A percentile compares a stretch with the other conserved stretches of the same genome.
These are phyloP conservation scores for Sebastes dallii DNA, from an alignment of 2,797 vertebrate genomes.

Conservation along the genomic window DNA sequence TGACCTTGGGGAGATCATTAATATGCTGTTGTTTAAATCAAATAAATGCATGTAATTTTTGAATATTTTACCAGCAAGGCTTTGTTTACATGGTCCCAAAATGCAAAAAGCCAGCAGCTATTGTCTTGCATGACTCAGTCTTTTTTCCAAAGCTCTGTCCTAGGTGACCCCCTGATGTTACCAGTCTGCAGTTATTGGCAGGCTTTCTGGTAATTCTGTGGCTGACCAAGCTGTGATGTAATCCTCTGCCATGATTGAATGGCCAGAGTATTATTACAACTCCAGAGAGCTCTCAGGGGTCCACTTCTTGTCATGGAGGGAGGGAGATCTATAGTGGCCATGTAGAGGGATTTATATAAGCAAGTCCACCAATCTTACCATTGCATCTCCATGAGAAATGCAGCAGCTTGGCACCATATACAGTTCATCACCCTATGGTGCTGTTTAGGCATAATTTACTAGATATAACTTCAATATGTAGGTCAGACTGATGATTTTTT, in stretches of 20 bases:
- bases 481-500: neutral
- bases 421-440: neutral
- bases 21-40: neutral
- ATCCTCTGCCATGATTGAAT: slow-evolving; percentile 46
- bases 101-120: neutral
- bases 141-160: neutral
- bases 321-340: slow-evolving; percentile 6
- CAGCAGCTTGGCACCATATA: neutral
- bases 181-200: neutral
- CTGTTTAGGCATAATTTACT: neutral
- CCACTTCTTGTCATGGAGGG: slow-evolving; percentile 22
- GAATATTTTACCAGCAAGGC: neutral
- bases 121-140: neutral
- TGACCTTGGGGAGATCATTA: neutral
- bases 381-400: slow-evolving; percentile 4
- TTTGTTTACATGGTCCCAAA: neutral
- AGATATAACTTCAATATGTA: neutral
- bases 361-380: neutral
- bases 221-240: slow-evolving; percentile 39
- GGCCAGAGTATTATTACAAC: slow-evolving; percentile 38
- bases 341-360: slow-evolving; percentile 18
- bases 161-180: slow-evolving; percentile 37
- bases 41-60: neutral
- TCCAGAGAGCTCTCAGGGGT: slow-evolving; percentile 36
- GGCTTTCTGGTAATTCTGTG: slow-evolving; percentile 35